phyloP scores from a whole-genome alignment of 2,113 vertebrate genomes.

The Oryzias curvinotus region DNA sequence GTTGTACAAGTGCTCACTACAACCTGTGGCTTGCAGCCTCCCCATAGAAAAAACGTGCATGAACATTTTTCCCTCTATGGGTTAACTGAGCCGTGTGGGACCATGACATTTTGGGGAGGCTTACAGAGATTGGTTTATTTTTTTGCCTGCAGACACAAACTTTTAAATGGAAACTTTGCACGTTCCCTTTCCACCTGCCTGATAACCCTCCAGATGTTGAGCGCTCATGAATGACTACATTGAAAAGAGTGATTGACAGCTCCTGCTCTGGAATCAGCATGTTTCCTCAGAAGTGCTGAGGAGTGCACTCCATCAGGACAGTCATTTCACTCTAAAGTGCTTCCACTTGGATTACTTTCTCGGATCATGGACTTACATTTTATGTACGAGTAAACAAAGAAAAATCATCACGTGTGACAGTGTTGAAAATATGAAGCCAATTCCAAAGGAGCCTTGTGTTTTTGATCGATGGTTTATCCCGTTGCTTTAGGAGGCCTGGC shows the following conservation, averaged over 20 bases:
- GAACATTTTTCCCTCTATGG: too few species aligned
- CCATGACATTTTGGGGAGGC: too few species aligned
- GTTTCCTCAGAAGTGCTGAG: conserved; percentile 53
- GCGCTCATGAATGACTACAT: conserved; percentile 11
- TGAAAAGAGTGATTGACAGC: conserved; percentile 42
- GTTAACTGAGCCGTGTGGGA: too few species aligned
- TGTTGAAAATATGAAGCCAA: not conserved
- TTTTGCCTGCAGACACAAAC: too few species aligned
- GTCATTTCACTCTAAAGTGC: conserved; percentile 31
- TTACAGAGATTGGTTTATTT: too few species aligned
- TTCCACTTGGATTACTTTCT: conserved; percentile 40
- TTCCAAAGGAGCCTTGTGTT: not conserved
- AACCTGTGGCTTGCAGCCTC: too few species aligned
- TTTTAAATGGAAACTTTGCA: not conserved
- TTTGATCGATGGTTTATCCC: not conserved
- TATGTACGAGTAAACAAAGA: conserved; percentile 36
- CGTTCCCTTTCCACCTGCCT: not conserved
- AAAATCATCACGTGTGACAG: not conserved
- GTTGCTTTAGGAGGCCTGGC: not conserved
- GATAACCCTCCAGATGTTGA: not conserved
- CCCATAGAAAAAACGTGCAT: too few species aligned
- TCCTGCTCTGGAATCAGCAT: conserved; percentile 37
- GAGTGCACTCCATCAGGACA: not conserved
- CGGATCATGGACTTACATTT: conserved; percentile 20
- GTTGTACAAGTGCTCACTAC: too few species aligned